A percentile compares a stretch with the other conserved stretches of the same genome.
Evolutionary conservation across 2,797 vertebrate genomes (phyloP).

Genomic region (Melanogrammus aeglefinus): DNA sequence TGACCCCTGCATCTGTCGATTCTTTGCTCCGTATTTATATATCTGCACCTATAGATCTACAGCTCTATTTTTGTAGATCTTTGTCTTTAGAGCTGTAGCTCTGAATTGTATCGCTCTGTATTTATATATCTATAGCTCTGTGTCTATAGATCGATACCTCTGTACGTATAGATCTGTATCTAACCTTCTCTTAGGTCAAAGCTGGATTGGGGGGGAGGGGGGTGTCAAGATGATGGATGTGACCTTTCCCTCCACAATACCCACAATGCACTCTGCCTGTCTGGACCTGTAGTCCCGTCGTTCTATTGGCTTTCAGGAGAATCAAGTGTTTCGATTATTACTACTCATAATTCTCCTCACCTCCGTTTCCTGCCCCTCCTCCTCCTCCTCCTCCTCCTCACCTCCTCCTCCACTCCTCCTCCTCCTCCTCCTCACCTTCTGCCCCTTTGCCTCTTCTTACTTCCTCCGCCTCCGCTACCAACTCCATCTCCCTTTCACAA

Average conservation of each 20-base stretch:
- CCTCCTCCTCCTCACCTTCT: neutral
- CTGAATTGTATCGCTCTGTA: neutral
- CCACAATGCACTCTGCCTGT: neutral
- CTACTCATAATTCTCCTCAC: neutral
- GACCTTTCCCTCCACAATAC: neutral
- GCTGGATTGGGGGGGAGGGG: neutral
- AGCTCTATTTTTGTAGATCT: neutral
- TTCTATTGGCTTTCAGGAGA: neutral
- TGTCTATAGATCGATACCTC: neutral
- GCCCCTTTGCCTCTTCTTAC: neutral
- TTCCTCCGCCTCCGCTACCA: neutral
- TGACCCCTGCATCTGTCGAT: too few species aligned
- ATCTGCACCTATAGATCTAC: too few species aligned
- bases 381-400: neutral
- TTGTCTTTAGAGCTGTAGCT: too few species aligned
- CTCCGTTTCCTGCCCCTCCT: neutral
- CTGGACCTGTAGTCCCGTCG: too few species aligned
- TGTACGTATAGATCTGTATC: too few species aligned
- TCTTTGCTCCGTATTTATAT: neutral
- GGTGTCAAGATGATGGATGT: neutral
- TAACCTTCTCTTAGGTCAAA: neutral
- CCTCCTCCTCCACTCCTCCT: neutral
- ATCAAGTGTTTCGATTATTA: neutral
- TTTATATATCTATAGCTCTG: too few species aligned
- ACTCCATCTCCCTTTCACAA: neutral